A percentile compares a stretch with the other conserved stretches of the same genome.
These are phyloP conservation scores for Lasioglossum calceatum DNA, from an alignment of 2,888 invertebrate species.

Conservation along the genomic window DNA sequence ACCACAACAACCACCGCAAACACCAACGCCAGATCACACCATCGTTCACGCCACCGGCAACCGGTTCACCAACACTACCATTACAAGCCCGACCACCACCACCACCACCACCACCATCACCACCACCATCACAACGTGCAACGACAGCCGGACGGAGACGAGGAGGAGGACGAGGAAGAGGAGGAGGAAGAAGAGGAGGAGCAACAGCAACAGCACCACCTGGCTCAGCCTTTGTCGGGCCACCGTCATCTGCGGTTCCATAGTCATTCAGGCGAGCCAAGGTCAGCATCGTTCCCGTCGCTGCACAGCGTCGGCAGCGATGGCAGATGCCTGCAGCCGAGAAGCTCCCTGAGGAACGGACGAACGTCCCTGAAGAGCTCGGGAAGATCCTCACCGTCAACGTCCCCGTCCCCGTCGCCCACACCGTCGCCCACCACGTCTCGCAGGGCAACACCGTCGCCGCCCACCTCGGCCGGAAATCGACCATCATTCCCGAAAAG, in stretches of 20 bases:
- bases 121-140: constrained; percentile 40
- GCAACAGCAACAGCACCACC: constrained; percentile 35
- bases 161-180: constrained; percentile 1
- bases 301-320: constrained; percentile 5
- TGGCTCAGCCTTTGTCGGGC: constrained; percentile 36
- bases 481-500: constrained; percentile 60
- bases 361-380: constrained; percentile 61
- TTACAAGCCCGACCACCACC: constrained; percentile 16
- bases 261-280: constrained; percentile 26
- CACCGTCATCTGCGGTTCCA: constrained; percentile 52
- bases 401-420: constrained; percentile 76
- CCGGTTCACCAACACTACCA: constrained; percentile 57
- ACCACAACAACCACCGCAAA: constrained; percentile 55
- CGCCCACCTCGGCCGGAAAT: constrained; percentile 46
- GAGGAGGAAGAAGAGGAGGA: constrained; percentile 49
- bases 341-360: constrained; percentile 62
- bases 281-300: constrained; percentile 52
- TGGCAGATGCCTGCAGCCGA: constrained; percentile 19
- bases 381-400: constrained; percentile 70
- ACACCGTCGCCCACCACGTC: constrained; percentile 72
- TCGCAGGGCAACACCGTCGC: constrained; percentile 72
- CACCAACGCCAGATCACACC: constrained; percentile 43
- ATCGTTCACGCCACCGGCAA: constrained; percentile 48
- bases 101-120: constrained; percentile 42
- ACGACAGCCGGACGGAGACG: constrained; percentile 17